phyloP scores from a whole-genome alignment of 2,113 vertebrate genomes.

The Anoplopoma fimbria region DNA sequence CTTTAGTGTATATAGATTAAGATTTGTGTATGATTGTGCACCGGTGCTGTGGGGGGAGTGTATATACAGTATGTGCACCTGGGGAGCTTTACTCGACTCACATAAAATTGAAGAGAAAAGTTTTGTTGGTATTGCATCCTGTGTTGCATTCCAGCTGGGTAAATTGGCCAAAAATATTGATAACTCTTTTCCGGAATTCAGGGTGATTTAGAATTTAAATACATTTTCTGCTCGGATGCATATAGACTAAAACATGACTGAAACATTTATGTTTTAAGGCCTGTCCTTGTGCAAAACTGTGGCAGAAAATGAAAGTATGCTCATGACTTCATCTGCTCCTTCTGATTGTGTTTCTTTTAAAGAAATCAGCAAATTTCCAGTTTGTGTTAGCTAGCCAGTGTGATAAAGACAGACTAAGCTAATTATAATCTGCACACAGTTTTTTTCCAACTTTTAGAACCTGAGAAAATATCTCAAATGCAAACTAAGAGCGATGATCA shows the following conservation, averaged over 20 bases:
- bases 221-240: neutral
- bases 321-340: no score
- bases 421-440: no score
- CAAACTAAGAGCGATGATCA: neutral
- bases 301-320: no score
- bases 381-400: no score
- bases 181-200: neutral
- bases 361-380: no score
- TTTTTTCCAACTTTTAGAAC: neutral
- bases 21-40: constrained; percentile 64
- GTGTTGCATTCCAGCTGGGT: neutral
- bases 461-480: neutral
- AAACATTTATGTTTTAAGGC: neutral
- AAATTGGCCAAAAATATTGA: neutral
- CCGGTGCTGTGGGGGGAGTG: constrained; percentile 7
- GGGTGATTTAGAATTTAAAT: neutral
- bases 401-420: no score
- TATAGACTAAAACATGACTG: neutral
- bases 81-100: constrained; percentile 22
- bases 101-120: constrained; percentile 24
- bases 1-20: constrained; percentile 45
- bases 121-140: constrained; percentile 18
- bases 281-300: neutral
- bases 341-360: no score
- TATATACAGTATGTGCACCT: constrained; percentile 28